A percentile compares a stretch with the other conserved stretches of the same genome.
These are phyloP conservation scores for Pogonophryne albipinna DNA, from an alignment of 2,797 vertebrate genomes.

Conservation along the genomic window DNA sequence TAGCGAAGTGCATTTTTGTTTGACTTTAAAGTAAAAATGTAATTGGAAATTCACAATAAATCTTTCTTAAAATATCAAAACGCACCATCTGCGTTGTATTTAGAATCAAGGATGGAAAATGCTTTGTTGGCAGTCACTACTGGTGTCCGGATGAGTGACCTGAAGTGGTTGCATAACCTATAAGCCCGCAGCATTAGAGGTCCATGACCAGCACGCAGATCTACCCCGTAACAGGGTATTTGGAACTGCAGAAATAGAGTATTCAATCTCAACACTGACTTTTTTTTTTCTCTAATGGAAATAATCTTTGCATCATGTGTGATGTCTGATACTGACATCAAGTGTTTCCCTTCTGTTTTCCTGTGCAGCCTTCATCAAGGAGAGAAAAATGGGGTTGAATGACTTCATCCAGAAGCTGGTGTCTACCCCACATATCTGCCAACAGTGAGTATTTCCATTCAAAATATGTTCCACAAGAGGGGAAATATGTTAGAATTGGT, in stretches of 20 bases:
- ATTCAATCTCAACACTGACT: constrained; percentile 33
- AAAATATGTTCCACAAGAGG: not conserved
- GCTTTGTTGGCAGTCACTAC: constrained; percentile 19
- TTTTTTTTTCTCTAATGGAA: not conserved
- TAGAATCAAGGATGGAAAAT: constrained; percentile 8
- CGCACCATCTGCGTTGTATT: not conserved
- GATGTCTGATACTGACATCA: constrained; percentile 20
- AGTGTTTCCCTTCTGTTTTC: constrained; percentile 1
- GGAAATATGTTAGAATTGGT: not conserved
- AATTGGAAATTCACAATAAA: not conserved
- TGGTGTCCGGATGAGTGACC: constrained; percentile 47
- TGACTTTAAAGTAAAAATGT: not conserved
- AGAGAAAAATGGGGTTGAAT: constrained; percentile 88
- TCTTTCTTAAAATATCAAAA: not conserved
- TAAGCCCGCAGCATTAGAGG: constrained; percentile 60
- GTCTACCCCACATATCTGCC: constrained; percentile 87
- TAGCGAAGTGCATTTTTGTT: not conserved
- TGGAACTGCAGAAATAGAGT: constrained; percentile 5
- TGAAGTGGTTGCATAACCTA: constrained; percentile 71
- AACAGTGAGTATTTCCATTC: constrained; percentile 82
- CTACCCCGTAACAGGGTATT: constrained; percentile 29
- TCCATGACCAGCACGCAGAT: constrained; percentile 40
- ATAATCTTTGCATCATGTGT: constrained; percentile 1
- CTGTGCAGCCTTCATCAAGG: constrained; percentile 87
- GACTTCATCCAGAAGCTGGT: constrained; percentile 89